Percentiles rank a stretch among this genome's conserved stretches.
Evolutionary conservation across 1,140 invertebrate species (phyloP).

Genomic region (Drosophila subobscura): DNA sequence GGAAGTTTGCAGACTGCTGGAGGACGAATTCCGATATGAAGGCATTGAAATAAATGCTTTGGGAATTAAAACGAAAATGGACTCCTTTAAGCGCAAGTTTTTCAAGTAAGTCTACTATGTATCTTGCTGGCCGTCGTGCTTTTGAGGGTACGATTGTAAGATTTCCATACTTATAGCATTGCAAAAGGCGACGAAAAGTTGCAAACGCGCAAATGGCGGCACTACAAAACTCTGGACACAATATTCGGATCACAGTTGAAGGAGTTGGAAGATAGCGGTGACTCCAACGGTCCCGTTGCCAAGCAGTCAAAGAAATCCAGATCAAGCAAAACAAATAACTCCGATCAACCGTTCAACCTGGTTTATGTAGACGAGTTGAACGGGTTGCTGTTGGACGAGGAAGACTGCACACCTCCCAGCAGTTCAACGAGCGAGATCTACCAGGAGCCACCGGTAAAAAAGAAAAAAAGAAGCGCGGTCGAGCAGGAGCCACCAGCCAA

Average conservation of each 20-base stretch:
- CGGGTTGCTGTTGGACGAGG: slow-evolving; percentile 4
- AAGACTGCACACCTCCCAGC: slow-evolving; percentile 4
- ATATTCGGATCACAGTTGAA: no score
- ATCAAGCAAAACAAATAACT: no score
- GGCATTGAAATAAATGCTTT: slow-evolving; percentile 17
- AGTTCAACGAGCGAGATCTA: no score
- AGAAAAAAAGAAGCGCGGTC: not conserved
- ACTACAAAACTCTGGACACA: no score
- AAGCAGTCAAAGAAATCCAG: no score
- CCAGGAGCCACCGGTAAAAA: not conserved
- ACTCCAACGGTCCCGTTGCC: no score
- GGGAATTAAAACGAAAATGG: slow-evolving; percentile 43
- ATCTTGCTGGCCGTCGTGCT: no score
- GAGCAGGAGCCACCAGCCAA: not conserved
- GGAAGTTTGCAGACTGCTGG: slow-evolving; percentile 7
- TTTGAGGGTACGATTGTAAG: no score
- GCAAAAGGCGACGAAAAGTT: no score
- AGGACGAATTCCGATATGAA: slow-evolving; percentile 1
- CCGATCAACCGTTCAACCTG: slow-evolving; percentile 1
- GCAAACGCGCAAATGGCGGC: no score
- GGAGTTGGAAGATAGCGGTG: no score
- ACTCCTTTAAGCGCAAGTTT: slow-evolving; percentile 29
- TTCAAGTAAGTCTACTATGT: slow-evolving; percentile 9
- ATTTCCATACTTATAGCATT: no score
- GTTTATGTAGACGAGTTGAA: slow-evolving; percentile 25